Evolutionary conservation across 2,113 vertebrate genomes (phyloP), one percentile per base, ranked within the genome.

Genomic region (Heptranchias perlo): DNA sequence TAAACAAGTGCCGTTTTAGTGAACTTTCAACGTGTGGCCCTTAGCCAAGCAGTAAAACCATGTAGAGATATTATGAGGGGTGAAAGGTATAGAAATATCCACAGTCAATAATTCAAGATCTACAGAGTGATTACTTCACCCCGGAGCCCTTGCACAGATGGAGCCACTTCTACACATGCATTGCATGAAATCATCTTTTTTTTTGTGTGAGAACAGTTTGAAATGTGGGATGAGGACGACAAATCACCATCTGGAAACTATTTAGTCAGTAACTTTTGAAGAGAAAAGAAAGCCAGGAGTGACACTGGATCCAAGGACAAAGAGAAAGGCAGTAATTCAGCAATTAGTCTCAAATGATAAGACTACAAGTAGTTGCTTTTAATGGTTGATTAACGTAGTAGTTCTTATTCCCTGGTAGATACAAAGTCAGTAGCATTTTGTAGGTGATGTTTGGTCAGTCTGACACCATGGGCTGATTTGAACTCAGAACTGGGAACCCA

Each of bases 261-360:
- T 95, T 95, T 69, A 95, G 28, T 35, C 94, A 73, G 65, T 73
- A 95, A 95, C 94, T 49, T 95, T 73, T 69, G 65, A 95, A 49
- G 44, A 67, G 25, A 94, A 65, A 69, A 35, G 28, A 49, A 95
- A 69, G 25, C 4, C 39, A 65, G 94, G 47, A 95, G 14, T 95
- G 94, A 69, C 94, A 95, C 94, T 52, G 14, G 94, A 95, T 94
- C 92, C 92, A 69, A 95, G 62, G 94, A 95, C 47, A 69, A 69
- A 52, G 94, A 31, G 94, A 31, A 49, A 69, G 4, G 94, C 94
- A 73, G 47, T 95, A 95, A 95, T 95, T 69, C 94, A 69, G 11
- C 94, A 95, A 95, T 73, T 73, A 69, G 65, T 69, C 44, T 95
- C 94, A 95, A 95, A 73, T 95, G 64, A 69, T 95, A 52, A 95